A percentile compares a stretch with the other conserved stretches of the same genome.
Evolutionary conservation across 2,113 vertebrate genomes (phyloP).

Genomic region (Boulengeromyrus knoepffleri): DNA sequence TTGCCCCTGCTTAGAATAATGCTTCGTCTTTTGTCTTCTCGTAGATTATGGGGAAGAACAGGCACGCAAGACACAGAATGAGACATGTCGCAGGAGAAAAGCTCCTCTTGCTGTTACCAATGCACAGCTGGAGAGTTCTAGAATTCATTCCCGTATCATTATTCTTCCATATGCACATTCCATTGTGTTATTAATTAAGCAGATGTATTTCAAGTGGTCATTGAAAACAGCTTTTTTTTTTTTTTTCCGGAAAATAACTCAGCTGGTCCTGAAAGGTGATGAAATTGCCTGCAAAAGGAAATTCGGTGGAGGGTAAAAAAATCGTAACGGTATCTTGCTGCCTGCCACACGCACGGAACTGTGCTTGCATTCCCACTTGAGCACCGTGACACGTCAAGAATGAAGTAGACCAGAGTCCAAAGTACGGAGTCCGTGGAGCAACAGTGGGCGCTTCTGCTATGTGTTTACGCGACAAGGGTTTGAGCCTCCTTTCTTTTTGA

Average conservation of each 20-base stretch:
- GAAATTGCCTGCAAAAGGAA: slow-evolving; percentile 27
- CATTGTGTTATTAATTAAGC: not conserved
- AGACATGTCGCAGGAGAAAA: not conserved
- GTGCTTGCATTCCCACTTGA: not conserved
- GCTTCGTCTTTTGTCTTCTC: not conserved
- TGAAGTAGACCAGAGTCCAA: not conserved
- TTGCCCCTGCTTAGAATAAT: not conserved
- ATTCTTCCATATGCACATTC: not conserved
- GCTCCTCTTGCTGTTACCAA: not conserved
- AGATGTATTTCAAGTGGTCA: not conserved
- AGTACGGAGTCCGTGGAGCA: not conserved
- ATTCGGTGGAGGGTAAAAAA: slow-evolving; percentile 5
- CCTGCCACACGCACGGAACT: not conserved
- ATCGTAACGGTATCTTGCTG: not conserved
- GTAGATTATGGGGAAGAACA: not conserved
- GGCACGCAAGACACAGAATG: not conserved
- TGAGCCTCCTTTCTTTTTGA: not conserved
- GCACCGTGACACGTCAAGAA: not conserved
- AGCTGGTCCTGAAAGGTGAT: slow-evolving; percentile 20
- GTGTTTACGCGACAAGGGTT: slow-evolving; percentile 5
- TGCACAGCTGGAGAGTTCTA: not conserved
- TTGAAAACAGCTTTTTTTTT: not conserved
- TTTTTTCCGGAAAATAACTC: not conserved
- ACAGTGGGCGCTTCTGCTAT: not conserved
- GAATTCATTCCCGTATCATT: not conserved